phyloP scores from a whole-genome alignment of 2,797 vertebrate species.

The Orientallactaga sibirica region DNA sequence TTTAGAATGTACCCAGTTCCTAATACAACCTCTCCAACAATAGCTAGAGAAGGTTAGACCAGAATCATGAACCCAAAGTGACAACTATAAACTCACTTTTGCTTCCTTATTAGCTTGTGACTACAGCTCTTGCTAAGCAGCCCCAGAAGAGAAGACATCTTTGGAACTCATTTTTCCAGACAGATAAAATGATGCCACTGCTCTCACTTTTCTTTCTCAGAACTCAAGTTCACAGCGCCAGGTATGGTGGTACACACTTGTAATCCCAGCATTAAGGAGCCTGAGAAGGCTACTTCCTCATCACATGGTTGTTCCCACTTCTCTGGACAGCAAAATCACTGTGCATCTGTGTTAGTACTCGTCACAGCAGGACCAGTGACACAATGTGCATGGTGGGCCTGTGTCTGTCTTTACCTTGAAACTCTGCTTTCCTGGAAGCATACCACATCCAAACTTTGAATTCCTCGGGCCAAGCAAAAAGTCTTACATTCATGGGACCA shows the following conservation, averaged over 20 bases:
- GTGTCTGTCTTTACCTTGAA: not conserved
- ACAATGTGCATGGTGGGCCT: not conserved
- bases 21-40: not conserved
- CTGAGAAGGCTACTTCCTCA: not conserved
- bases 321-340: not conserved
- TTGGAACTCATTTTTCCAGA: not conserved
- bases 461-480: not conserved
- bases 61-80: not conserved
- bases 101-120: slow-evolving; percentile 9
- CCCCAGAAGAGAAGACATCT: not conserved
- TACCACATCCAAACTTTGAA: not conserved
- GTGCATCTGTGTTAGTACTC: not conserved
- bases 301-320: not conserved
- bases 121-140: not conserved
- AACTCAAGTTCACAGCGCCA: slow-evolving; percentile 29
- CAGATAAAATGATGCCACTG: not conserved
- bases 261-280: not conserved
- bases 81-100: not conserved
- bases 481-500: not conserved
- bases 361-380: not conserved
- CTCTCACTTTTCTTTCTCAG: slow-evolving; percentile 15
- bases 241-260: not conserved
- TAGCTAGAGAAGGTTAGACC: not conserved
- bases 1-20: not conserved
- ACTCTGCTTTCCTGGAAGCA: not conserved